Percentiles rank a stretch among this genome's conserved stretches.
Evolutionary conservation across 2,113 vertebrate genomes (phyloP).

Genomic region (Hemibagrus wyckioides): DNA sequence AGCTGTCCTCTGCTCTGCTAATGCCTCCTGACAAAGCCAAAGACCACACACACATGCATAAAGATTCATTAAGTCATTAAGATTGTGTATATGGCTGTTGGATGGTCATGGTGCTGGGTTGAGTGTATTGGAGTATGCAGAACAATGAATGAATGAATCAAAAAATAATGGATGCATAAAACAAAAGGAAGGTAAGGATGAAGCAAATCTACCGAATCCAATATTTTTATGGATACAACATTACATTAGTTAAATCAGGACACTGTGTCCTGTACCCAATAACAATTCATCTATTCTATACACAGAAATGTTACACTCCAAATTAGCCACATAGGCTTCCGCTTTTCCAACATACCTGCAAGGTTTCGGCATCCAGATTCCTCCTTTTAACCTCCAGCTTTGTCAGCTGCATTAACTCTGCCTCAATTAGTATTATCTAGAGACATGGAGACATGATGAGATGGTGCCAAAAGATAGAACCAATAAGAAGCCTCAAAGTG

Average conservation of each 20-base stretch:
- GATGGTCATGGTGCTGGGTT: not conserved
- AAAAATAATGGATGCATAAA: conserved; percentile 23
- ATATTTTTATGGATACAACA: conserved; percentile 1
- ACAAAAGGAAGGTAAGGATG: not conserved
- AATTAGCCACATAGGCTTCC: not conserved
- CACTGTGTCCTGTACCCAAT: not conserved
- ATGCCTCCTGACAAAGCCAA: conserved; percentile 72
- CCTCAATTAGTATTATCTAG: conserved; percentile 98
- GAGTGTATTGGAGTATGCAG: not conserved
- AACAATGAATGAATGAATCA: conserved; percentile 8
- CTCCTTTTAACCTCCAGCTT: conserved; percentile 97
- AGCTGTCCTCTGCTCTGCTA: conserved; percentile 80
- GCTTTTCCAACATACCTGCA: conserved; percentile 86
- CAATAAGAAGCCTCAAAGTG: conserved; percentile 39
- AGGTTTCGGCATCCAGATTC: conserved; percentile 88
- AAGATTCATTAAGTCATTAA: not conserved
- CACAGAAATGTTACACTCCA: not conserved
- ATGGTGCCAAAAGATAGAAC: conserved; percentile 49
- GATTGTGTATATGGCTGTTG: not conserved
- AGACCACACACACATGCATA: conserved; percentile 34
- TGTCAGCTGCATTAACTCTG: conserved; percentile 96
- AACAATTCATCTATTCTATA: not conserved
- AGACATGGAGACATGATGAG: conserved; percentile 80
- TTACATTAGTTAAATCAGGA: not conserved
- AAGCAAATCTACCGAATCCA: not conserved